phyloP scores from a whole-genome alignment of 23 tunicate species.

The Halocynthia roretzi region DNA sequence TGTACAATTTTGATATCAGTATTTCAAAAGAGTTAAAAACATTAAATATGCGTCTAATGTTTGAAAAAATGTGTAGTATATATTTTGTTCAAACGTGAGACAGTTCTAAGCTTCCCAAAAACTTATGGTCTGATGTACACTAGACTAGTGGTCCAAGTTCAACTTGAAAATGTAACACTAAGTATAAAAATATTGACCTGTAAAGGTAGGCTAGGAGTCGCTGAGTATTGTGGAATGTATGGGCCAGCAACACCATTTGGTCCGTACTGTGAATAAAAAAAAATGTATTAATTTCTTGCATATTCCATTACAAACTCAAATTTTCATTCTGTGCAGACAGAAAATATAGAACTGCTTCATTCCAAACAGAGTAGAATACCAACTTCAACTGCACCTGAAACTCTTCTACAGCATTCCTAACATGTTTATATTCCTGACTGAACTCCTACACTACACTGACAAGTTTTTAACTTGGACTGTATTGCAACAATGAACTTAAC shows the following conservation, averaged over 20 bases:
- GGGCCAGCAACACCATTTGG: conserved; percentile 32
- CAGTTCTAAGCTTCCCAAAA: too few relatives aligned
- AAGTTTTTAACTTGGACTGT: too few relatives aligned
- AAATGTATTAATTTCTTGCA: conserved; percentile 1
- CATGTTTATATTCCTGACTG: too few relatives aligned
- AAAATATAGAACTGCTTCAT: neutral
- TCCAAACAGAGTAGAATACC: neutral
- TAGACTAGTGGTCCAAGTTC: neutral
- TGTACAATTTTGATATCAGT: neutral
- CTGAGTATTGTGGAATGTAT: conserved; percentile 40
- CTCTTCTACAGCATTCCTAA: neutral
- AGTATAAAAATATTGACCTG: conserved; percentile 1
- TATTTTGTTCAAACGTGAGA: too few relatives aligned
- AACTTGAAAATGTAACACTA: neutral
- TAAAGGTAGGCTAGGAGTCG: conserved; percentile 33
- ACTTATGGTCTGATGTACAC: too few relatives aligned
- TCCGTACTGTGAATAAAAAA: conserved; percentile 32
- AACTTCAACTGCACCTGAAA: neutral
- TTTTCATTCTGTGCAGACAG: neutral
- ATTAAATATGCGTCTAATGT: too few relatives aligned
- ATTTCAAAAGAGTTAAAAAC: neutral
- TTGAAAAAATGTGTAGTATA: too few relatives aligned
- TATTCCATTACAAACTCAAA: conserved; percentile 6
- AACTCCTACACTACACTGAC: too few relatives aligned
- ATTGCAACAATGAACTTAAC: too few relatives aligned